These are phyloP conservation scores for Phaethon lepturus DNA, from an alignment of 2,113 vertebrate genomes.

Conservation along the genomic window DNA sequence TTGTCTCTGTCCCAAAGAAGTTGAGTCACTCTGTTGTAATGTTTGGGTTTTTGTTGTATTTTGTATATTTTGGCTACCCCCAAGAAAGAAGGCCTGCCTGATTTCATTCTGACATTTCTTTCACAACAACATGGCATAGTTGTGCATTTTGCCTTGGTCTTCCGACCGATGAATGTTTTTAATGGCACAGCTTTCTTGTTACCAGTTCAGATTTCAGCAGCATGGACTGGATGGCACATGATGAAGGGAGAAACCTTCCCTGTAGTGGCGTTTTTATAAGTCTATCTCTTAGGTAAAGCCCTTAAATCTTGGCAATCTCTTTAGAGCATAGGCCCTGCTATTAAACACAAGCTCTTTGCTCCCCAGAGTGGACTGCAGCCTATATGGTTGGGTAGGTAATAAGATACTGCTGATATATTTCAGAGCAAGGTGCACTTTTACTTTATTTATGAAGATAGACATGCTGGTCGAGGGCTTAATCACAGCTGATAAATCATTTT, in stretches of 20 bases:
- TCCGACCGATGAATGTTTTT: conserved; percentile 27
- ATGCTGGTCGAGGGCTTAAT: conserved; percentile 80
- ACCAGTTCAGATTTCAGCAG: conserved; percentile 64
- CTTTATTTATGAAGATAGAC: conserved; percentile 86
- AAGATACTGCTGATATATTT: conserved; percentile 78
- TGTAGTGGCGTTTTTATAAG: conserved; percentile 73
- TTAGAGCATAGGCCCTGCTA: conserved; percentile 45
- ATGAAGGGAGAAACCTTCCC: conserved; percentile 63
- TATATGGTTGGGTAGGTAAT: conserved; percentile 72
- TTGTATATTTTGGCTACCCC: conserved; percentile 35
- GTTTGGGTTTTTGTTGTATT: conserved; percentile 32
- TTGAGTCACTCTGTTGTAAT: conserved; percentile 35
- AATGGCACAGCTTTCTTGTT: conserved; percentile 65
- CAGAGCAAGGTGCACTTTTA: conserved; percentile 83
- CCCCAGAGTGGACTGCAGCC: conserved; percentile 66
- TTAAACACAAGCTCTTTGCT: conserved; percentile 67
- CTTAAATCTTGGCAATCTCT: conserved; percentile 74
- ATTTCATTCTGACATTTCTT: conserved; percentile 28
- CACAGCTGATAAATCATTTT: conserved; percentile 86
- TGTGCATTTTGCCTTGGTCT: conserved; percentile 13
- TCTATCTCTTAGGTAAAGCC: conserved; percentile 72
- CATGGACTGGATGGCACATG: neutral
- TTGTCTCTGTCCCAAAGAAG: conserved; percentile 32
- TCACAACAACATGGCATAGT: conserved; percentile 1
- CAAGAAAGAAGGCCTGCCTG: neutral